A percentile compares a stretch with the other conserved stretches of the same genome.
phyloP scores from a whole-genome alignment of 2,888 invertebrate genomes.

The Chaetogeoica ovagalla region DNA sequence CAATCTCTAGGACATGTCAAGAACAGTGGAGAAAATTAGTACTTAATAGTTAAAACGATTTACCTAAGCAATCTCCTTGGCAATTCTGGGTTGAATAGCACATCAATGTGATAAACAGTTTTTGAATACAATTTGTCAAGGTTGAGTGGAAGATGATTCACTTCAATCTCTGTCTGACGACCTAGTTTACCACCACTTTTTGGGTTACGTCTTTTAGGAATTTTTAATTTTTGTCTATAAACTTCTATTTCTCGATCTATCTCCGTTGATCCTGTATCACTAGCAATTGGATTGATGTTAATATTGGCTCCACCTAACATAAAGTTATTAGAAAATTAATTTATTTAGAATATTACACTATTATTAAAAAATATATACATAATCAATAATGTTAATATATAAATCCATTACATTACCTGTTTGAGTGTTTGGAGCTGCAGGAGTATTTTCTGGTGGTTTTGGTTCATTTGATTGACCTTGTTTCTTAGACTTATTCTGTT shows the following conservation, averaged over 20 bases:
- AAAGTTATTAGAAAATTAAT: too few relatives aligned
- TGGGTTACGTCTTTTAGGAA: conserved; percentile 46
- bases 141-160: conserved; percentile 69
- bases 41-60: conserved; percentile 18
- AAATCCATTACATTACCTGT: neutral
- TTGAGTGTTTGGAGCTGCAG: too few relatives aligned
- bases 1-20: too few relatives aligned
- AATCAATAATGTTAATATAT: neutral
- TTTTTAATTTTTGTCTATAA: neutral
- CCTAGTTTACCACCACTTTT: conserved; percentile 60
- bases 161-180: conserved; percentile 62
- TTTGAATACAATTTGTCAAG: conserved; percentile 58
- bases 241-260: neutral
- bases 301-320: too few relatives aligned
- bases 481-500: too few relatives aligned
- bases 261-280: too few relatives aligned
- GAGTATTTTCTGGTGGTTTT: neutral
- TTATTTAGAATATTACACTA: too few relatives aligned
- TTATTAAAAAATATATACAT: too few relatives aligned
- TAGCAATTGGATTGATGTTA: too few relatives aligned
- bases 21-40: neutral
- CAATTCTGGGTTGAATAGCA: conserved; percentile 69
- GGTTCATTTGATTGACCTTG: neutral
- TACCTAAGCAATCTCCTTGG: conserved; percentile 59
- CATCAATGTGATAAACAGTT: conserved; percentile 78